phyloP scores from a whole-genome alignment of 2,888 invertebrate genomes.

The Agonopterix alstromeriana region DNA sequence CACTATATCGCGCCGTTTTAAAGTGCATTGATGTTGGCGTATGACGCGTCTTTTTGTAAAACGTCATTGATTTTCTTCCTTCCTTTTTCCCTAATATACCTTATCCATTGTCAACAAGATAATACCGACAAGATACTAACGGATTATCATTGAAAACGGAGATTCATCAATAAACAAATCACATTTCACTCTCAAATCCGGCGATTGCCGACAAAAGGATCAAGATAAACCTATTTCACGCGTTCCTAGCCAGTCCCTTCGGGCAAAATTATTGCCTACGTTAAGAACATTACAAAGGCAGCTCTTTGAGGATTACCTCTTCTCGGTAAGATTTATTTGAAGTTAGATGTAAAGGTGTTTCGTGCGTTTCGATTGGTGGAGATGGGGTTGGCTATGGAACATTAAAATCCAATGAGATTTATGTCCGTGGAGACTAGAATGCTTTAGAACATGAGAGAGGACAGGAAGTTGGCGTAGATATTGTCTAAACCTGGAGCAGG shows the following conservation, averaged over 20 bases:
- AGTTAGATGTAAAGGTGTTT: conserved; percentile 12
- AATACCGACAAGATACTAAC: no score
- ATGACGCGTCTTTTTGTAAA: no score
- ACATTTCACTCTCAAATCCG: conserved; percentile 3
- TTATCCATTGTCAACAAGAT: no score
- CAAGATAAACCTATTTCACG: conserved; percentile 16
- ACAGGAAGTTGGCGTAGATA: no score
- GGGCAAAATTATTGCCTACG: conserved; percentile 18
- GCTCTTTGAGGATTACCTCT: conserved; percentile 27
- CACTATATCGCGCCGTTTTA: no score
- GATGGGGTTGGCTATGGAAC: not conserved
- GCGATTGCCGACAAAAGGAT: conserved; percentile 14
- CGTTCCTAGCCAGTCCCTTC: conserved; percentile 7
- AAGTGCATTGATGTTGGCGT: no score
- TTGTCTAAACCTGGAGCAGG: no score
- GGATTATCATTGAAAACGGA: not conserved
- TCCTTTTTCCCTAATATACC: no score
- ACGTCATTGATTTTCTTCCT: no score
- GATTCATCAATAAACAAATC: conserved; percentile 10
- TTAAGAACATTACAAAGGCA: conserved; percentile 18
- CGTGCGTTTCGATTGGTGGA: conserved; percentile 2
- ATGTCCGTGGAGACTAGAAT: no score
- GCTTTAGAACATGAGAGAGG: no score
- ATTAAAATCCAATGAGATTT: no score
- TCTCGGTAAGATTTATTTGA: conserved; percentile 32